These are phyloP conservation scores for Siderastrea radians DNA, from an alignment of 92 coral and sea anemone genomes.

Conservation along the genomic window DNA sequence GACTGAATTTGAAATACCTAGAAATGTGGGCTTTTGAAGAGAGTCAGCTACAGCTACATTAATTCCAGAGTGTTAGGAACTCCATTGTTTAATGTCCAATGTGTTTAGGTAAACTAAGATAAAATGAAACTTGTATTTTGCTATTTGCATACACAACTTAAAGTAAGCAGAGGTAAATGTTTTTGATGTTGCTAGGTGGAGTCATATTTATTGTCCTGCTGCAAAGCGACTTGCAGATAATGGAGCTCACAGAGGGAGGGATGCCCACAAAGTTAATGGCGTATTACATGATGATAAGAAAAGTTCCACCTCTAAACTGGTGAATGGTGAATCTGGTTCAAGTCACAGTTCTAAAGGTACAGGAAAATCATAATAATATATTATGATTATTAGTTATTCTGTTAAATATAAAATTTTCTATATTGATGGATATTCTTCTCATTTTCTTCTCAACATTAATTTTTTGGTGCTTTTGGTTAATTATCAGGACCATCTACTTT, in stretches of 20 bases:
- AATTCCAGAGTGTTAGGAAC: too few relatives aligned
- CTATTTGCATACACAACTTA: background rate
- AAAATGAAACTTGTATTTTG: background rate
- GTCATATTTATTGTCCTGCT: slow-evolving; percentile 70
- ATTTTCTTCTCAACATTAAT: background rate
- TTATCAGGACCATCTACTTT: slow-evolving; percentile 2
- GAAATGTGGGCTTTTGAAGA: too few relatives aligned
- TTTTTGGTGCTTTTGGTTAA: background rate
- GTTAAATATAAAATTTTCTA: too few relatives aligned
- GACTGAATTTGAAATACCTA: too few relatives aligned
- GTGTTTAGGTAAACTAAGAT: too few relatives aligned
- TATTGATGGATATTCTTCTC: background rate
- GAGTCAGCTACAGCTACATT: too few relatives aligned
- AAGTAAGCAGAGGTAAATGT: background rate
- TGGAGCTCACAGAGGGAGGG: slow-evolving; percentile 58
- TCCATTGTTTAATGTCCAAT: too few relatives aligned
- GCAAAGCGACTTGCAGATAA: slow-evolving; percentile 56
- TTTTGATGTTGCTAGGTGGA: slow-evolving; percentile 56
- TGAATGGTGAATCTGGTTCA: slow-evolving; percentile 43
- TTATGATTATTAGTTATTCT: background rate
- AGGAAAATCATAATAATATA: background rate
- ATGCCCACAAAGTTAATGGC: background rate
- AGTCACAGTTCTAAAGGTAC: slow-evolving; percentile 27
- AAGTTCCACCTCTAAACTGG: slow-evolving; percentile 31
- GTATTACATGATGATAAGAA: background rate